Evolutionary conservation across 2,888 invertebrate species (phyloP).

Genomic region (Pyrrhia umbra): DNA sequence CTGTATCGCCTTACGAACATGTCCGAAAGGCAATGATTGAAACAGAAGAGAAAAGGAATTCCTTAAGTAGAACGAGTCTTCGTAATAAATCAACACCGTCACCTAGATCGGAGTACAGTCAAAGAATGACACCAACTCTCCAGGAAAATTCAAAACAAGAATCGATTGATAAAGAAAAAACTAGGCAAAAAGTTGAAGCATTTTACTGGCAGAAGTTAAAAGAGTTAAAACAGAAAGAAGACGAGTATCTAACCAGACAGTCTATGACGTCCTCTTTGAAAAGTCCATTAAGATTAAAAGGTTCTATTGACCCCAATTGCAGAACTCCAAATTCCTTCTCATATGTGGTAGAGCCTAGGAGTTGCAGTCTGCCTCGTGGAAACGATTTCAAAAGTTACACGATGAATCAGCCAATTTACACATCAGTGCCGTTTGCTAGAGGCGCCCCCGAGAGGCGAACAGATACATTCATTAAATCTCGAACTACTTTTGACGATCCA

Average conservation of each 20-base stretch:
- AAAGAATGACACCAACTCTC: slow-evolving; percentile 57
- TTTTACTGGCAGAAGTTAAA: slow-evolving; percentile 93
- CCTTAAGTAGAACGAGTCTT: slow-evolving; percentile 71
- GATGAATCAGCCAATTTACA: slow-evolving; percentile 69
- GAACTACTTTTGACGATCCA: slow-evolving; percentile 64
- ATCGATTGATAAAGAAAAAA: slow-evolving; percentile 86
- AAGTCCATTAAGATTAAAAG: slow-evolving; percentile 60
- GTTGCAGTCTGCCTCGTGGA: slow-evolving; percentile 79
- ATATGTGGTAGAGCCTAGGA: slow-evolving; percentile 70
- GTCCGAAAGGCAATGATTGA: slow-evolving; percentile 83
- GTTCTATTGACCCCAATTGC: slow-evolving; percentile 68
- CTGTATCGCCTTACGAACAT: slow-evolving; percentile 83
- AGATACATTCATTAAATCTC: slow-evolving; percentile 76
- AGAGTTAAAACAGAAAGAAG: slow-evolving; percentile 91
- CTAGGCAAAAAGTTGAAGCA: slow-evolving; percentile 91
- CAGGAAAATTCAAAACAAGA: slow-evolving; percentile 60
- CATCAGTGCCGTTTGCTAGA: slow-evolving; percentile 74
- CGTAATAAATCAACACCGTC: slow-evolving; percentile 72
- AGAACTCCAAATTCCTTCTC: slow-evolving; percentile 75
- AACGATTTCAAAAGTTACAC: slow-evolving; percentile 68
- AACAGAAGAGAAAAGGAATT: slow-evolving; percentile 82
- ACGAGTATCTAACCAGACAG: slow-evolving; percentile 85
- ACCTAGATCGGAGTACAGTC: slow-evolving; percentile 62
- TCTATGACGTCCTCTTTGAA: slow-evolving; percentile 66
- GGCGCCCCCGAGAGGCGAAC: slow-evolving; percentile 80